These are phyloP conservation scores for Colletes latitarsis DNA, from an alignment of 1,140 invertebrate genomes.

Conservation along the genomic window DNA sequence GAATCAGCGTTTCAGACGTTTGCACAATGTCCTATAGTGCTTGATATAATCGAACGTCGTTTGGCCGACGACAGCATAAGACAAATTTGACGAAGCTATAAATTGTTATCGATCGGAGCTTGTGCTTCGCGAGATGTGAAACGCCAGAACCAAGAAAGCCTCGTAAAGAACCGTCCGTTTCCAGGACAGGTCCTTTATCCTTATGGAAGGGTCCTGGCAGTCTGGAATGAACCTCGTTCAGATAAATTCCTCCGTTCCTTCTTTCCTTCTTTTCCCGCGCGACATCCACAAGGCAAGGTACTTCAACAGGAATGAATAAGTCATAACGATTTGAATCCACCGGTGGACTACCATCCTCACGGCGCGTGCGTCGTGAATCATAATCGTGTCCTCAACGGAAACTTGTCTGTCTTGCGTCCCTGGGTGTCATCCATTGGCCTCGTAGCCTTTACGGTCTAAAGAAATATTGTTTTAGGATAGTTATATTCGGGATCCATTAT, in stretches of 20 bases:
- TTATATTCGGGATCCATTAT: no score
- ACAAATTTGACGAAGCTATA: conserved; percentile 10
- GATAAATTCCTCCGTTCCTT: conserved; percentile 40
- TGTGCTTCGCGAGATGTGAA: background rate
- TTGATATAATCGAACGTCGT: background rate
- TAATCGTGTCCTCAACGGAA: background rate
- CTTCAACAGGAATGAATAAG: conserved; percentile 48
- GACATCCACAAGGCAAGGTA: background rate
- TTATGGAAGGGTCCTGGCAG: conserved; percentile 26
- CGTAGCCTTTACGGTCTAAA: background rate
- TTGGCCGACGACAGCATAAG: background rate
- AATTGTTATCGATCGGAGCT: conserved; percentile 27
- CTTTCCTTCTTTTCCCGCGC: background rate
- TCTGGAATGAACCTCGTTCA: conserved; percentile 31
- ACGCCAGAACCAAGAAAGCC: conserved; percentile 14
- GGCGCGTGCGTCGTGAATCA: conserved; percentile 22
- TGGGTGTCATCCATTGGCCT: background rate
- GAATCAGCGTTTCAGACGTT: background rate
- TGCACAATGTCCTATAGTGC: background rate
- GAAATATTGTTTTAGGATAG: background rate
- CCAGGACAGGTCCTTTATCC: conserved; percentile 46
- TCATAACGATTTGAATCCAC: conserved; percentile 46
- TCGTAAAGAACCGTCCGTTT: conserved; percentile 52
- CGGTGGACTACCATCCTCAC: background rate
- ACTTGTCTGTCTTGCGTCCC: background rate